Base-by-base conservation (phyloP, 2,888 invertebrate genomes). In the Chrysina gloriosa region DNA sequence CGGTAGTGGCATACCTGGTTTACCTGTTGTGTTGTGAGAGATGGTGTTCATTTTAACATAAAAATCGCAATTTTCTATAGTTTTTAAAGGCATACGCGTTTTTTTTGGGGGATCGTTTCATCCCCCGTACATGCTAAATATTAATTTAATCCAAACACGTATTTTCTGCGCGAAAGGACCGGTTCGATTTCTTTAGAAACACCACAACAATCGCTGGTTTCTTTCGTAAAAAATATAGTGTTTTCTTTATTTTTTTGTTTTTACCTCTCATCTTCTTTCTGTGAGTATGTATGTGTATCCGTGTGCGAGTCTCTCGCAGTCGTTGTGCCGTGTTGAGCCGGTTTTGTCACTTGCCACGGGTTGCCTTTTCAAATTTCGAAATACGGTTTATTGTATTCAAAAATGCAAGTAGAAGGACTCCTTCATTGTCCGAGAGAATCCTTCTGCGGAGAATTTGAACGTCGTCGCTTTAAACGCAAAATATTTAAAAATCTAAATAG, bases 321-420 rank as follows among this genome's bases (percentile, higher is more conserved):
- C 25, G 61, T 65, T 64, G 65, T 67, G 50, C 61, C 65, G 72
- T 71, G 70, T 27, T 70, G 70, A 76, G 78, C 80, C 78, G 78
- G 78, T 78, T 77, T 75, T 73, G 78, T 78, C 78, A 78, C 78
- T 77, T 76, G 76, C 77, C 77, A 76, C 74, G 76, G 52, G 25
- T 68, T 61, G 68, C 64, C 54, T 45, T 65, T 68, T 68, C 23
- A 19, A 19, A 54, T 67, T 68, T 50, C 68, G 56, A 65, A 29
- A 56, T 39, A 58, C 65, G 14, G 39, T 50, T 68, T 56, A 63
- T 68, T 63, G 54, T 54, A 39, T 61, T 61, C 48, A 31, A 61
- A 9, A 31, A 9, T 31, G n/a, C 6, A 31, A 31, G n/a, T 4
- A 39, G n/a, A 42, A 29, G 48, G 27, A 34, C 7, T 34, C 34